These are phyloP conservation scores for Mythimna loreyi DNA, from an alignment of 2,888 invertebrate genomes.

Conservation along the genomic window DNA sequence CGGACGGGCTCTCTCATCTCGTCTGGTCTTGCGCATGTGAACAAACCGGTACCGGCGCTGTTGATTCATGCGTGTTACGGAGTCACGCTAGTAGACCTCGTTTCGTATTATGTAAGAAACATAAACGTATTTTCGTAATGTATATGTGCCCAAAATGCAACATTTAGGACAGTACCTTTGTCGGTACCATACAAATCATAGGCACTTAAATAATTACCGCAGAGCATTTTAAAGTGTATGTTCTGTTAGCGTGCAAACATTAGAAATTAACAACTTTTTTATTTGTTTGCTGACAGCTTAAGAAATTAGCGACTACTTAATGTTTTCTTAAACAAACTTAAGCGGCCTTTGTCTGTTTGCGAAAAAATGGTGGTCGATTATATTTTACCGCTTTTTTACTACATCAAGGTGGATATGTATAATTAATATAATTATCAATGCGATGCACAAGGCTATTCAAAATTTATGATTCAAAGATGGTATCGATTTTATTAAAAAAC, in stretches of 20 bases:
- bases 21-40: constrained; percentile 12
- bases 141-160: constrained; percentile 62
- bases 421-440: constrained; percentile 13
- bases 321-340: constrained; percentile 12
- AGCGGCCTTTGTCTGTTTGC: not conserved
- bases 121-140: constrained; percentile 67
- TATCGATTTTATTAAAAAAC: constrained; percentile 19
- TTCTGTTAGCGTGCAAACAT: constrained; percentile 9
- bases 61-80: constrained; percentile 58
- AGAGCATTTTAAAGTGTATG: constrained; percentile 11
- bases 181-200: constrained; percentile 29
- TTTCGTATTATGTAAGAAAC: constrained; percentile 66
- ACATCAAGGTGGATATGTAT: constrained; percentile 11
- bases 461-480: not conserved
- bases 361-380: not conserved
- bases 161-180: constrained; percentile 60
- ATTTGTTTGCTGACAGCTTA: constrained; percentile 18
- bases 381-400: constrained; percentile 1
- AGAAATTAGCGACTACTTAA: constrained; percentile 23
- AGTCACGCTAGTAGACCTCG: constrained; percentile 56
- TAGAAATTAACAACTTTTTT: constrained; percentile 23
- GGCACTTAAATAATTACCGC: constrained; percentile 24
- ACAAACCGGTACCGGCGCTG: constrained; percentile 24
- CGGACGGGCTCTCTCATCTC: constrained; percentile 10
- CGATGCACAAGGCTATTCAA: constrained; percentile 14